Evolutionary conservation across 1,140 invertebrate species (phyloP), one percentile per base, ranked within the genome.

Genomic region (Scaptomyza hsui): DNA sequence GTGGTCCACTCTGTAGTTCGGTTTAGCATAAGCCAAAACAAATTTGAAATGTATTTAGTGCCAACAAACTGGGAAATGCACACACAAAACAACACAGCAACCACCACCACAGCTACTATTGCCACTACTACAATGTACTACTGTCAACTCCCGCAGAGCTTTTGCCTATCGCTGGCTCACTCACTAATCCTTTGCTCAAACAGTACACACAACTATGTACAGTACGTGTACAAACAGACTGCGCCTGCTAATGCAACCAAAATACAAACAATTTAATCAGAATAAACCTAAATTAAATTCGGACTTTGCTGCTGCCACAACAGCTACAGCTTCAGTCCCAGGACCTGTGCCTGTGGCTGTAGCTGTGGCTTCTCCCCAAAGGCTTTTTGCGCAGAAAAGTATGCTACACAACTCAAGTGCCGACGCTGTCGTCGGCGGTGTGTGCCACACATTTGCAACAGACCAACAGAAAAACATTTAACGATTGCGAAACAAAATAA

Each of bases 251-350:
- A 88, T 86, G 81, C 81, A 86, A 72, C 74, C 82, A 72, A 76
- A 88, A 88, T 81, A 88, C 75, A 86, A 88, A 86, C 82, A 86
- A 78, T 86, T 86, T 88, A 86, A 86, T 88, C 82, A 82, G 60
- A 88, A 88, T 88, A 88, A 86, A 86, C 78, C 78, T 21, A 88
- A 86, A 86, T 78, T 70, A 88, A 88, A 82, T 85, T 86, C 77
- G 68, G 67, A 75, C 61, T 53, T 56, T 67, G 61, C 15, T 39
- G 52, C 7, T 35, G 35, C 39, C 47, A 47, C 49, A 62, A 51
- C 44, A 13, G 39, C 26, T 47, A 32, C 42, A 65, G 7, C 16
- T 41, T 21, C 37, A 57, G 35, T 9, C 9, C 3, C 4, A 4
- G 61, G 49, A 72, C 65, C 63, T 45, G 67, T 52, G 48, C 61